Evolutionary conservation across 2,797 vertebrate species (phyloP).

Genomic region (Alca torda): DNA sequence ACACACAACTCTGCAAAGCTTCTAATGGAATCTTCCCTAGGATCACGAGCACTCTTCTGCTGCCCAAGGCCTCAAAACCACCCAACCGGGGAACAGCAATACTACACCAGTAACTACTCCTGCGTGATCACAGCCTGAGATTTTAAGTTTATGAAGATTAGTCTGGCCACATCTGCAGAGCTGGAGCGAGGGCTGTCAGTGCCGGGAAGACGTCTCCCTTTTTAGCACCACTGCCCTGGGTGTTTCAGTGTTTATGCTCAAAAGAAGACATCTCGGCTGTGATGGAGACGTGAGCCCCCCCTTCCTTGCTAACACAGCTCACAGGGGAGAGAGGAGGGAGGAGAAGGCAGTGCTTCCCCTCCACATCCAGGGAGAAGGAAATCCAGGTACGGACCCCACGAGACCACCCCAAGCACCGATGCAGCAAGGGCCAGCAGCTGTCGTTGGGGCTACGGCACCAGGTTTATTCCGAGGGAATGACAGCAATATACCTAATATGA

Average conservation of each 20-base stretch:
- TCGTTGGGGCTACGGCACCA: neutral
- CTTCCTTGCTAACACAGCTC: neutral
- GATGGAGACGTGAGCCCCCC: fast-evolving
- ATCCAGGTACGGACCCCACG: neutral
- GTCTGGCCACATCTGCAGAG: neutral
- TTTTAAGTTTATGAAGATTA: neutral
- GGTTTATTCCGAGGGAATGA: fast-evolving
- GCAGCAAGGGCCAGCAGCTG: fast-evolving
- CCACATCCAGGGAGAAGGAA: neutral
- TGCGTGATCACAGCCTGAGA: neutral
- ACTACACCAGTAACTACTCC: neutral
- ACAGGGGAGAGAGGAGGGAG: neutral
- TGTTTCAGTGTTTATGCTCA: fast-evolving
- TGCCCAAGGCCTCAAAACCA: neutral
- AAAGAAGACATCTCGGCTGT: neutral
- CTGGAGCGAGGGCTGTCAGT: neutral
- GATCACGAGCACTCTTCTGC: neutral
- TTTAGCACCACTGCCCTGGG: neutral
- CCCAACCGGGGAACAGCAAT: neutral
- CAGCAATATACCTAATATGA: neutral
- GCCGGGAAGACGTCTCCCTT: neutral
- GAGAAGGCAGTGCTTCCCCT: neutral
- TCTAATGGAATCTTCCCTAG: neutral
- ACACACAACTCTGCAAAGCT: neutral
- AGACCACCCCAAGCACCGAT: fast-evolving